Base-by-base conservation (phyloP, 2,797 vertebrate species). In the Anguilla pacifica region DNA sequence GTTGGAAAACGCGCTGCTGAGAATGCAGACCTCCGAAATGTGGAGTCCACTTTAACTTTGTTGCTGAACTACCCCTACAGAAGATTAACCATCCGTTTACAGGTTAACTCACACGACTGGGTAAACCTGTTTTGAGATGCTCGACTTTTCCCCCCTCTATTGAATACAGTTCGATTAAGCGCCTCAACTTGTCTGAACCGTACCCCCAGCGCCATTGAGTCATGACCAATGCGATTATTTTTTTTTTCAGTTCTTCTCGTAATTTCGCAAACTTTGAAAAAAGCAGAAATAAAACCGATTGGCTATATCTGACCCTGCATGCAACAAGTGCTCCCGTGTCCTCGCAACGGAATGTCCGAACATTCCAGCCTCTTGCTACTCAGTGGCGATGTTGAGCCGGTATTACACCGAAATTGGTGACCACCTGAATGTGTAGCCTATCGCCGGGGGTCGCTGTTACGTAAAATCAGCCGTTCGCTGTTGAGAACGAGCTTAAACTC, bases 1-100 rank as follows among this genome's bases (percentile, higher is more conserved):
- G 90, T 82, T 89, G 89, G 43, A 70, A 85, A 88, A 86, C 64
- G 81, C 87, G 86, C 90, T 86, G 64, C 35, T 49, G 82, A 13
- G 64, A 59, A 39, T 85, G 88, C 86, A 89, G 86, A 86, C 87
- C 89, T 93, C 93, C 93, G 92, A 92, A 91, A 91, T 31, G 77
- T 43, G 64, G 86, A 86, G 74, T 92, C 79, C 86, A 89, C 88
- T 91, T 93, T 91, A 91, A 89, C 88, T 85, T 87, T 88, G 70
- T 88, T 86, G 88, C 64, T 87, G 87, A 59, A 53, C 86, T 87
- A 85, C 90, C 35, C 86, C 64, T 64, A 86, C 90, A 91, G 93
- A 95, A 96, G 94, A 95, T 96, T 97, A 96, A 95, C 96, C 86
- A 90, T 87, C 89, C 5, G 82, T 87, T 92, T 89, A 94, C 91